Percentiles rank a stretch among this genome's conserved stretches.
Conservation (phyloP, 2,113 vertebrate genomes). For the Actenoides lindsayi region DNA sequence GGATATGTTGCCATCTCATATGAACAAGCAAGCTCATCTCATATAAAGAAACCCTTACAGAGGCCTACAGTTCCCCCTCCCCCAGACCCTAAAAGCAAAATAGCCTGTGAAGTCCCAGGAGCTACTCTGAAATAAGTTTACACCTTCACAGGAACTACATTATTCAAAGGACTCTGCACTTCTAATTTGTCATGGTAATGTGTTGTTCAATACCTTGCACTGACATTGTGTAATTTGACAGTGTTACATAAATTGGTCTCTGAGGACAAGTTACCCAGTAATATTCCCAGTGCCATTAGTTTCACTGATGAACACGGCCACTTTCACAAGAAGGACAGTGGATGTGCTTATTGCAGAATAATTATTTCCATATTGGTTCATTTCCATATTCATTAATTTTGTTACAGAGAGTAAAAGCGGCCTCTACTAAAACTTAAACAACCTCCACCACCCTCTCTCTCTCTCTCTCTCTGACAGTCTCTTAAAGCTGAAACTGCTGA, state of each 20-base stretch:
- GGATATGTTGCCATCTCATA: background rate
- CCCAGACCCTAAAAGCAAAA: background rate
- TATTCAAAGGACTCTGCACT: slow-evolving; percentile 49
- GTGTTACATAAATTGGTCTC: slow-evolving; percentile 53
- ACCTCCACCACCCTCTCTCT: background rate
- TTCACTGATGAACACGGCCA: slow-evolving; percentile 21
- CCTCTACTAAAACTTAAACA: background rate
- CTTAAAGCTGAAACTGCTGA: slow-evolving; percentile 5
- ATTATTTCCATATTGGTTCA: slow-evolving; percentile 63
- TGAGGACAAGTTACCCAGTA: slow-evolving; percentile 11
- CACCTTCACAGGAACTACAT: slow-evolving; percentile 39
- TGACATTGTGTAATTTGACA: slow-evolving; percentile 62
- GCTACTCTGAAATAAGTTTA: slow-evolving; percentile 23
- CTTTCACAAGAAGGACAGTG: slow-evolving; percentile 31
- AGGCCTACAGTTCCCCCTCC: background rate
- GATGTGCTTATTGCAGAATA: slow-evolving; percentile 27
- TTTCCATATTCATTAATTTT: slow-evolving; percentile 64
- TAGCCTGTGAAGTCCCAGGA: slow-evolving; percentile 11
- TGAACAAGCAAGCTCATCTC: background rate
- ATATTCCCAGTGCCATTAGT: slow-evolving; percentile 5
- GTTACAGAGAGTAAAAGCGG: background rate
- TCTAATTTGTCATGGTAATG: slow-evolving; percentile 59
- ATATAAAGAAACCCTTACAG: background rate
- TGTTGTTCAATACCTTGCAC: slow-evolving; percentile 56
- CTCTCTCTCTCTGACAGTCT: background rate